Evolutionary conservation across 2,113 vertebrate species (phyloP).

Genomic region (Geococcyx californianus): DNA sequence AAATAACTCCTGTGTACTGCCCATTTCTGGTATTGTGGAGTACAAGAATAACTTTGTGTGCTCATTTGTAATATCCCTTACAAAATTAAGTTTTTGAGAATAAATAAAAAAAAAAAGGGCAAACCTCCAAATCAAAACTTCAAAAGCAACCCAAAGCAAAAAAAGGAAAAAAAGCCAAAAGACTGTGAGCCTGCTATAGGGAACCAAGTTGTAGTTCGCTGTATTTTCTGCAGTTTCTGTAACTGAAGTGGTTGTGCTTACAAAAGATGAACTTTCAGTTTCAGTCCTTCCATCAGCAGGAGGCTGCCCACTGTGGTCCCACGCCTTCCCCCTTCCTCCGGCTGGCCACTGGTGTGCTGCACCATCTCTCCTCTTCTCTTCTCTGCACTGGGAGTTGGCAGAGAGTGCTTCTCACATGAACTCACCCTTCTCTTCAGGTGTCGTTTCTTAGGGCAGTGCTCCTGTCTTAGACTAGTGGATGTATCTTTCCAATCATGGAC

Average conservation of each 20-base stretch:
- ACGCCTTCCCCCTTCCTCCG: accelerated
- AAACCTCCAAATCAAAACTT: background rate
- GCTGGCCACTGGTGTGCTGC: accelerated
- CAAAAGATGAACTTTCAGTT: background rate
- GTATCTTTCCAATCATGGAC: background rate
- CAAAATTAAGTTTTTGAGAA: background rate
- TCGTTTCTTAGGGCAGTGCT: background rate
- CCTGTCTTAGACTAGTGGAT: background rate
- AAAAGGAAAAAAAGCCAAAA: background rate
- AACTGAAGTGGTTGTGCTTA: background rate
- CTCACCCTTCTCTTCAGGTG: background rate
- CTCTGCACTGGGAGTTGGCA: background rate
- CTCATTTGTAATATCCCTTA: background rate
- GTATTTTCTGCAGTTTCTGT: background rate
- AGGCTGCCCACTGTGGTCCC: background rate
- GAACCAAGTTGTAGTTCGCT: background rate
- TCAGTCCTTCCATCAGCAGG: background rate
- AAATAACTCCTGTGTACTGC: background rate
- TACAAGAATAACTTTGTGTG: background rate
- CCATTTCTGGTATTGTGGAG: background rate
- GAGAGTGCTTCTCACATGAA: accelerated
- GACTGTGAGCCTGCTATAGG: background rate
- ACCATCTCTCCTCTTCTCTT: accelerated
- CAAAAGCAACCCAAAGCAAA: background rate
- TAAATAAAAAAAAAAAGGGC: background rate